Base-by-base conservation (phyloP, 1,140 invertebrate species). In the Amyelois transitella region DNA sequence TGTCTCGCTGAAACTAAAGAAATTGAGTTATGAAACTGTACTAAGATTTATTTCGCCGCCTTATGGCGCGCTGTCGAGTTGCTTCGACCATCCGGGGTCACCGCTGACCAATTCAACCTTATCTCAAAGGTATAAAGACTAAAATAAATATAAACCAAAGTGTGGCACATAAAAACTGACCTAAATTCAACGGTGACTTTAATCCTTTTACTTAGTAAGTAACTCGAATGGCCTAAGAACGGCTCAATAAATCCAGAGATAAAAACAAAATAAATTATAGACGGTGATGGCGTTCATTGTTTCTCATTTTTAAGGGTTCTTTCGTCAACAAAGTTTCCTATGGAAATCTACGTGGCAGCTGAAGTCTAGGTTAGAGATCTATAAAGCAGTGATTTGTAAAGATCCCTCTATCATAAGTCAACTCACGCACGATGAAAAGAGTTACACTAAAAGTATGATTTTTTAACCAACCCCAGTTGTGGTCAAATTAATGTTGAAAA, bases 21-120 rank as follows among this genome's bases (percentile, higher is more conserved):
- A 63, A 66, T 66, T 59, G 61, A 67, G 64, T 71, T 67, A 64
- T 67, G 60, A 64, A 67, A 67, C 47, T 59, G 60, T 50, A 45
- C 43, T 53, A 54, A 67, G 68, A 71, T 71, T 71, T 71, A 70
- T 66, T 17, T 51, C 56, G 59, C 52, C 64, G 62, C 68, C 64
- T 55, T 67, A 64, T 60, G 68, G 68, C 43, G 57, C 52, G 18
- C 28, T 48, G n/a, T 48, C 20, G 20, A 48, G 43, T 8, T 24
- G 32, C 12, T 14, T 5, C 32, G 12, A 38, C 32, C 32, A 38
- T 2, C 4, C n/a, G 12, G 32, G 32, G 32, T 38, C 32, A 38
- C 3, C n/a, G n/a, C 12, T 43, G 51, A 38, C 14, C 53, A 20
- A 21, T 21, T 48, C 19, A 21, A 48, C 45, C 20, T 53, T 44